Evolutionary conservation across 2,888 invertebrate genomes (phyloP), one percentile per base, ranked within the genome.

Genomic region (Nebria brevicollis): DNA sequence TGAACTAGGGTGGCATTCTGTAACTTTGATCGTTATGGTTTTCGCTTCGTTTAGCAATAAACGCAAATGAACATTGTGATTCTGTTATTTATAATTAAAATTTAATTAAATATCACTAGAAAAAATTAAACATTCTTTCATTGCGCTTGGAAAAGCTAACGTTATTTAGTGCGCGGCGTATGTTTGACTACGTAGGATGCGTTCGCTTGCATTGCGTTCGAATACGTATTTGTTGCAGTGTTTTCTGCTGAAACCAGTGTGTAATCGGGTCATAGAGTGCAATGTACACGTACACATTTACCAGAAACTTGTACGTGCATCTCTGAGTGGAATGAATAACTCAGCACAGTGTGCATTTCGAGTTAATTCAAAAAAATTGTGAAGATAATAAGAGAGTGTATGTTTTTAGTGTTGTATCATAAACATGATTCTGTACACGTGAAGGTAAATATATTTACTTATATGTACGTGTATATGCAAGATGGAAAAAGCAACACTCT

Each of bases 391-490:
- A 79, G 75, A 43, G 66, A 75, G 20, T 70, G 68, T 20, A 79
- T 68, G 66, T 75, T 79, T 79, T 79, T 75, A 79, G 66, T 79
- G 75, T 79, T 75, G 79, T 75, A 43, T 79, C 75, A 75, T 79
- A 79, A 79, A 79, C 75, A 79, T 79, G 75, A 74, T 74, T 78
- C 25, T 66, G 74, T 15, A 70, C 25, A 54, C 54, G 54, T 54
- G 54, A 54, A 54, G 54, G 54, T 13, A 54, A 54, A 54, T 54
- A 54, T 54, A 54, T 54, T 54, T 54, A 54, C 54, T 54, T 54
- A 54, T 54, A 54, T 54, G 54, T 54, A 54, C 54, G 54, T 54
- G 54, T 54, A 54, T 54, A 54, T 54, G 54, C 54, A 54, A 54
- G 54, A 54, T 54, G 54, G 54, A 54, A 54, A 54, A 8, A 54